Conservation (phyloP, 2,797 vertebrate species). For the Clarias pachynema region DNA sequence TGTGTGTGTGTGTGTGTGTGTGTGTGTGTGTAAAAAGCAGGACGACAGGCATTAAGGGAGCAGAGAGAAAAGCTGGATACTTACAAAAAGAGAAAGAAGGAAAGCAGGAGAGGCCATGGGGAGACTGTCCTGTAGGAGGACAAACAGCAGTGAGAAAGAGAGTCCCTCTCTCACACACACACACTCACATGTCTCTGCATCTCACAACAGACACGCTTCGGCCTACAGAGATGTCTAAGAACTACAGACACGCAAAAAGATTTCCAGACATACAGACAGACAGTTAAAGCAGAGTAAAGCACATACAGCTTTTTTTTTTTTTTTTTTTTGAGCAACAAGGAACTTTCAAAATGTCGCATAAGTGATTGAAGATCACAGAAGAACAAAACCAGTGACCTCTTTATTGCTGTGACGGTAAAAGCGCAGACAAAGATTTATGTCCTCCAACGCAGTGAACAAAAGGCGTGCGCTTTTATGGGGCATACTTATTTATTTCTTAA, state of each 20-base stretch:
- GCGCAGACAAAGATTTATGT: background rate
- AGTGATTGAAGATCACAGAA: background rate
- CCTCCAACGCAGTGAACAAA: background rate
- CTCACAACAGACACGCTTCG: constrained; percentile 4
- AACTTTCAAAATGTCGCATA: background rate
- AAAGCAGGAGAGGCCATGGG: constrained; percentile 99
- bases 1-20: too few relatives aligned
- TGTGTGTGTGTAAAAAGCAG: constrained; percentile 49
- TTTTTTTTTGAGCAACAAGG: background rate
- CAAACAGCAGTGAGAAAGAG: constrained; percentile 84
- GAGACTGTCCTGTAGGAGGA: constrained; percentile 99
- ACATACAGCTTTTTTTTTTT: background rate
- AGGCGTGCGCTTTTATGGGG: background rate
- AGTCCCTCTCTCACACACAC: constrained; percentile 56
- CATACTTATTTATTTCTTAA: background rate
- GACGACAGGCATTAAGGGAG: constrained; percentile 31
- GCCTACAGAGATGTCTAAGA: constrained; percentile 19
- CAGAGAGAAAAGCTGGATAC: constrained; percentile 82
- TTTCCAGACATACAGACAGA: background rate
- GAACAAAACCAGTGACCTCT: background rate
- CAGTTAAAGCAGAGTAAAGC: constrained; percentile 25
- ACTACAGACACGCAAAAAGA: constrained; percentile 22
- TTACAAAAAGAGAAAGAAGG: constrained; percentile 99
- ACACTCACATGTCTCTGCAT: constrained; percentile 50
- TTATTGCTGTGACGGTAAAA: background rate